Evolutionary conservation across 2,888 invertebrate species (phyloP).

Genomic region (Pecten maximus): DNA sequence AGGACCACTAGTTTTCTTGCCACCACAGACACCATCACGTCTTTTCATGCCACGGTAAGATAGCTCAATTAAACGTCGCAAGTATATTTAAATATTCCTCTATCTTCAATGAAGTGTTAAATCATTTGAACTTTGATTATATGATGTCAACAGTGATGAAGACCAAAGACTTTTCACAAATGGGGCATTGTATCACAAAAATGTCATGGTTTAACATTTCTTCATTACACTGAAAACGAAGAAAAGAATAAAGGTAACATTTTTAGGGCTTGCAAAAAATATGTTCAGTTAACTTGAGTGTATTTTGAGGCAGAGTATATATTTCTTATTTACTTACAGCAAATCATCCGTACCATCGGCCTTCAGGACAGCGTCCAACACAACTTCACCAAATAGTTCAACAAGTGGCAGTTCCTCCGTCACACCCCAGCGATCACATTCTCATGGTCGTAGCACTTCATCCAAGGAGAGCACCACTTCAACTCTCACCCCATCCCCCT

Average conservation of each 20-base stretch:
- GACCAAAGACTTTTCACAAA: background rate
- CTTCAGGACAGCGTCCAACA: constrained; percentile 74
- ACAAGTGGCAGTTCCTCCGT: constrained; percentile 79
- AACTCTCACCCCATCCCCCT: constrained; percentile 79
- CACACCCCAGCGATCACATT: constrained; percentile 73
- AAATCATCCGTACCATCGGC: constrained; percentile 65
- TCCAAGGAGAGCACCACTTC: constrained; percentile 79
- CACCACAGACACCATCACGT: constrained; percentile 57
- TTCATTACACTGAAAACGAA: background rate
- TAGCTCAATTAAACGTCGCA: background rate
- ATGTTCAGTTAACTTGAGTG: background rate
- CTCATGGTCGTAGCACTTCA: constrained; percentile 73
- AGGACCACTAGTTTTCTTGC: constrained; percentile 35
- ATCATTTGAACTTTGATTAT: background rate
- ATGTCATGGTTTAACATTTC: background rate
- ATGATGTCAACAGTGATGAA: constrained; percentile 14
- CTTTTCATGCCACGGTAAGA: constrained; percentile 56
- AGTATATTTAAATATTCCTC: background rate
- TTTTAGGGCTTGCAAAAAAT: background rate
- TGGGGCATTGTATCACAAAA: background rate
- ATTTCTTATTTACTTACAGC: constrained; percentile 47
- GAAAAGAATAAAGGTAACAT: background rate
- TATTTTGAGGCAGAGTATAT: background rate
- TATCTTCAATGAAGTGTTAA: background rate
- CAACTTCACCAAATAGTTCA: constrained; percentile 78